Evolutionary conservation across 2,888 invertebrate species (phyloP).

Genomic region (Trissoscelio sp.): DNA sequence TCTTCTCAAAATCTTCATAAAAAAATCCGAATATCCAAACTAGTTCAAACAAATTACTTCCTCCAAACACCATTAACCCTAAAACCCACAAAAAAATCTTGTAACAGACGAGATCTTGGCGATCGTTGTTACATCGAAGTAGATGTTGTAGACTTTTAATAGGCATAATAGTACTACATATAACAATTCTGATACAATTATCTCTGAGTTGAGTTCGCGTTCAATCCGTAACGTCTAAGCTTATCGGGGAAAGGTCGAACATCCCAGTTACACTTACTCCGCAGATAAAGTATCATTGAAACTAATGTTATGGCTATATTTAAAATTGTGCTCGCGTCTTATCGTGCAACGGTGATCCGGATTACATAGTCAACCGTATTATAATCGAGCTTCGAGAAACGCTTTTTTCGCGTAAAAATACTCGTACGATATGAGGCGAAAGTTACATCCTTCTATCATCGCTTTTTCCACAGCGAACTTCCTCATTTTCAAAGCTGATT

Average conservation of each 20-base stretch:
- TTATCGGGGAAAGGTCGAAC: conserved; percentile 82
- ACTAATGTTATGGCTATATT: conserved; percentile 80
- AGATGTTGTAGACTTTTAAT: conserved; percentile 73
- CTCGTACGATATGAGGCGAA: conserved; percentile 8
- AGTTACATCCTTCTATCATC: background rate
- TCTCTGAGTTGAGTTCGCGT: conserved; percentile 70
- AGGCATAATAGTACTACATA: conserved; percentile 69
- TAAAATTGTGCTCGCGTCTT: conserved; percentile 75
- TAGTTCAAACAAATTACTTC: no score
- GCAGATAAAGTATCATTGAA: conserved; percentile 80
- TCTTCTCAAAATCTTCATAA: no score
- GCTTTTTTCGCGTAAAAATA: conserved; percentile 32
- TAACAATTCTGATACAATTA: conserved; percentile 72
- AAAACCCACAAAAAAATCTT: no score
- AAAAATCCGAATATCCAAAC: no score
- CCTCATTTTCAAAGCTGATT: background rate
- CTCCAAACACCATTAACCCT: no score
- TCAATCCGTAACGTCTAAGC: conserved; percentile 73
- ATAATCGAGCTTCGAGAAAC: conserved; percentile 55
- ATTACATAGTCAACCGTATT: conserved; percentile 67
- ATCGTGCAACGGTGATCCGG: conserved; percentile 71
- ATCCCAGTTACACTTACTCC: conserved; percentile 80
- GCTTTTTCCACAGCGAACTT: conserved; percentile 9
- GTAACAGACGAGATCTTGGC: conserved; percentile 16
- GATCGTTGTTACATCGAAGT: conserved; percentile 9